phyloP scores from a whole-genome alignment of 2,888 invertebrate genomes.

The Diploptera punctata region DNA sequence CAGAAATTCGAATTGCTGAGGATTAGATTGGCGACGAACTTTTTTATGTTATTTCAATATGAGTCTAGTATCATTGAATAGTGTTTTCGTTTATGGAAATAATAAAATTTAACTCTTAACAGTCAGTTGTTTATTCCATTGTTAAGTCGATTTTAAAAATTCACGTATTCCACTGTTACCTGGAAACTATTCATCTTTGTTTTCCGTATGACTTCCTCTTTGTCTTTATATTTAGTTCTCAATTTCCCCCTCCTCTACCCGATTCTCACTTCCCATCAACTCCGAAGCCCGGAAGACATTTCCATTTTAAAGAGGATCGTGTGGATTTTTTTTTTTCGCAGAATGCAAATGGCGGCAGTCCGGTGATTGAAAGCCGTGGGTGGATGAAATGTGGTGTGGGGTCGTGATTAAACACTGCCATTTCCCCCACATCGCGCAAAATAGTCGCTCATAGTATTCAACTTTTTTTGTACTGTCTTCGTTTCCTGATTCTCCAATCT shows the following conservation, averaged over 20 bases:
- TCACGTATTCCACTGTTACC: conserved; percentile 3
- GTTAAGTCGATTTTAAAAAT: too few relatives aligned
- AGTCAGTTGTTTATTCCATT: too few relatives aligned
- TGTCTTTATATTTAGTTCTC: conserved; percentile 25
- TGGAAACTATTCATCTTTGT: background rate
- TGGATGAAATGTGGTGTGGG: conserved; percentile 25
- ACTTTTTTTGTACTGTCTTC: background rate
- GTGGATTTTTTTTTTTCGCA: conserved; percentile 28
- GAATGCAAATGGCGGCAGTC: conserved; percentile 33
- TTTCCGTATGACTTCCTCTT: conserved; percentile 21
- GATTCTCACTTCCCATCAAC: conserved; percentile 25
- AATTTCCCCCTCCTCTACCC: background rate
- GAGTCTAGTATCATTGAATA: too few relatives aligned
- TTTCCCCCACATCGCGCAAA: background rate
- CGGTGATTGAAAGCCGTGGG: conserved; percentile 43
- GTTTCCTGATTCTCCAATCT: too few relatives aligned
- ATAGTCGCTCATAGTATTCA: background rate
- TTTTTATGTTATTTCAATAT: too few relatives aligned
- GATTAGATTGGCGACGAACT: too few relatives aligned
- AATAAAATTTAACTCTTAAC: too few relatives aligned
- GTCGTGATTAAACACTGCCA: conserved; percentile 16
- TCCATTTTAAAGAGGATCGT: conserved; percentile 36
- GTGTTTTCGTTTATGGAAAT: too few relatives aligned
- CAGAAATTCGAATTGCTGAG: too few relatives aligned
- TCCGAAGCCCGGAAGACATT: conserved; percentile 23